Conservation (phyloP, 2,113 vertebrate genomes). For the Menidia beryllina region DNA sequence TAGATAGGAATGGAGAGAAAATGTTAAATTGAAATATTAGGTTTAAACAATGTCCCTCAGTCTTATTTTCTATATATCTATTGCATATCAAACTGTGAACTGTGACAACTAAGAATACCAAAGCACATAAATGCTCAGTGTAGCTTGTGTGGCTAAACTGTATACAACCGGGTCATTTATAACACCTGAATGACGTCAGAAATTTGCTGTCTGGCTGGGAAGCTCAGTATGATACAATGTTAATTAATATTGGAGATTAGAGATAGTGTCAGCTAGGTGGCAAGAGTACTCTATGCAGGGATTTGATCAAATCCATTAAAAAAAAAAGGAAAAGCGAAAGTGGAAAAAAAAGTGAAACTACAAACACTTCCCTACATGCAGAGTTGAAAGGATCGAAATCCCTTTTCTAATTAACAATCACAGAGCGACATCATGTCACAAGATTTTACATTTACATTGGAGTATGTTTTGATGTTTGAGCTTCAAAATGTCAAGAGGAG, state of each 20-base stretch:
- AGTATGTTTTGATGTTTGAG: conserved; percentile 62
- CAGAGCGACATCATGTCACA: conserved; percentile 54
- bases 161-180: background rate
- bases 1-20: too few species aligned
- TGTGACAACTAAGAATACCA: background rate
- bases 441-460: conserved; percentile 53
- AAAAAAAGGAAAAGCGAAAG: conserved; percentile 51
- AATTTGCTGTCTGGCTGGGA: conserved; percentile 2
- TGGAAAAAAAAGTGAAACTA: conserved; percentile 38
- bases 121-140: background rate
- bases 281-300: conserved; percentile 24
- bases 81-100: background rate
- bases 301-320: conserved; percentile 42
- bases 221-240: conserved; percentile 13
- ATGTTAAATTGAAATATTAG: conserved; percentile 8
- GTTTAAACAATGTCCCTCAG: background rate
- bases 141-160: background rate
- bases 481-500: conserved; percentile 58
- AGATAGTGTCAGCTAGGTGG: conserved; percentile 36
- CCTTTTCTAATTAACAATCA: conserved; percentile 69
- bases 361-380: conserved; percentile 40
- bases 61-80: background rate
- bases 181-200: background rate
- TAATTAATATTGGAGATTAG: conserved; percentile 29
- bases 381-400: conserved; percentile 51